These are phyloP conservation scores for Anisognathus igniventris DNA, from an alignment of 2,797 vertebrate species.

Conservation along the genomic window DNA sequence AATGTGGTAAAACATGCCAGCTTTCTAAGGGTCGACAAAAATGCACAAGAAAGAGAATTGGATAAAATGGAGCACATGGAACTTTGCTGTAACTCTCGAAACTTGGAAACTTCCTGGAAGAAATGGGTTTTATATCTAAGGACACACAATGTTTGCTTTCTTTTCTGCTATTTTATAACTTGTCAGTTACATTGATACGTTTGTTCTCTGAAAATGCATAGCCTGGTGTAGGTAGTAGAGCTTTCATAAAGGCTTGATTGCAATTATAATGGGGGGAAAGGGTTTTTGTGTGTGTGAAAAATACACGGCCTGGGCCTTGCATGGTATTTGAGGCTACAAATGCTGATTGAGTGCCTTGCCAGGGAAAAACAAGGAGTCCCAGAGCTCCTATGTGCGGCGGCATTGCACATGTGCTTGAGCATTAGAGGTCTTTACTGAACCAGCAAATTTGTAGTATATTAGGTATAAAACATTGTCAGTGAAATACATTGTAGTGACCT, in stretches of 20 bases:
- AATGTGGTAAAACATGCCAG: not conserved
- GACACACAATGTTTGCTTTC: not conserved
- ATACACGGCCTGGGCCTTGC: rapidly evolving
- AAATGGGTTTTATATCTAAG: not conserved
- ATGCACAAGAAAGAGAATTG: not conserved
- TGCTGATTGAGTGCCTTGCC: not conserved
- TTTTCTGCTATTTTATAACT: not conserved
- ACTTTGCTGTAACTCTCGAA: not conserved
- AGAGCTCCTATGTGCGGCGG: not conserved
- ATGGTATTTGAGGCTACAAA: not conserved
- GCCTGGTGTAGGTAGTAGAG: not conserved
- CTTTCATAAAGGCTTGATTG: not conserved
- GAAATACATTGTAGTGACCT: not conserved
- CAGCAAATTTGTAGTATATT: not conserved
- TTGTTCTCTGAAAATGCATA: not conserved
- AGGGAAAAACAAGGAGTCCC: not conserved
- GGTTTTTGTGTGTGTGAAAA: not conserved
- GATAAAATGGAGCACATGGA: not conserved
- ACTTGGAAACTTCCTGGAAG: not conserved
- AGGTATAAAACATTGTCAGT: not conserved
- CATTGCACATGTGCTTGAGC: not conserved
- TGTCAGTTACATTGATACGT: not conserved
- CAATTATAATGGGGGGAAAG: not conserved
- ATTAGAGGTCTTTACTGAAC: not conserved
- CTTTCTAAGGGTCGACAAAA: not conserved